These are phyloP conservation scores for Amphiprion clarkii DNA, from an alignment of 2,797 vertebrate genomes.

Conservation along the genomic window DNA sequence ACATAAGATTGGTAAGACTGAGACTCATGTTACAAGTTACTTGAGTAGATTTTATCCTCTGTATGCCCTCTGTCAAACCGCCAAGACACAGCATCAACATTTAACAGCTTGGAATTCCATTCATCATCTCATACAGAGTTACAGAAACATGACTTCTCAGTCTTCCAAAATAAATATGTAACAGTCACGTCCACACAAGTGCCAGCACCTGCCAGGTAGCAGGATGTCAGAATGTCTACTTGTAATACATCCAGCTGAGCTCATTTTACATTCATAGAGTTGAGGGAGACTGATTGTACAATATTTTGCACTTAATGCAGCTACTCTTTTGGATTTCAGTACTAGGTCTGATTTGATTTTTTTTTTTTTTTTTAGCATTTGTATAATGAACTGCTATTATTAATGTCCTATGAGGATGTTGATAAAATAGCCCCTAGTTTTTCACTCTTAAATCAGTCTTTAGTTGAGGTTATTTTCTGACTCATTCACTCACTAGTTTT, in stretches of 20 bases:
- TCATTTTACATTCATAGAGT: slow-evolving; percentile 19
- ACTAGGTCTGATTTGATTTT: neutral
- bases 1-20: neutral
- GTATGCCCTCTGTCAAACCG: neutral
- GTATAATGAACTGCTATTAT: neutral
- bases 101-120: slow-evolving; percentile 5
- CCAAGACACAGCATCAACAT: neutral
- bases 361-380: neutral
- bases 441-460: neutral
- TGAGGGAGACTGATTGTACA: neutral
- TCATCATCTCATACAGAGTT: slow-evolving; percentile 16
- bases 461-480: neutral
- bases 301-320: neutral
- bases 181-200: neutral
- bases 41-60: neutral
- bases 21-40: neutral
- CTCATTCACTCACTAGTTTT: slow-evolving; percentile 1
- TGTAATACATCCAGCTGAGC: slow-evolving; percentile 22
- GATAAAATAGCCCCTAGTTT: neutral
- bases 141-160: slow-evolving; percentile 28
- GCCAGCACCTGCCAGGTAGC: slow-evolving; percentile 41
- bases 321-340: slow-evolving; percentile 4
- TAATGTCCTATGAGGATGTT: neutral
- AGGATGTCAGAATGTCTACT: slow-evolving; percentile 19
- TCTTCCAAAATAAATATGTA: slow-evolving; percentile 31